Base-by-base conservation (phyloP, 2,888 invertebrate genomes). In the Melieria omissa region DNA sequence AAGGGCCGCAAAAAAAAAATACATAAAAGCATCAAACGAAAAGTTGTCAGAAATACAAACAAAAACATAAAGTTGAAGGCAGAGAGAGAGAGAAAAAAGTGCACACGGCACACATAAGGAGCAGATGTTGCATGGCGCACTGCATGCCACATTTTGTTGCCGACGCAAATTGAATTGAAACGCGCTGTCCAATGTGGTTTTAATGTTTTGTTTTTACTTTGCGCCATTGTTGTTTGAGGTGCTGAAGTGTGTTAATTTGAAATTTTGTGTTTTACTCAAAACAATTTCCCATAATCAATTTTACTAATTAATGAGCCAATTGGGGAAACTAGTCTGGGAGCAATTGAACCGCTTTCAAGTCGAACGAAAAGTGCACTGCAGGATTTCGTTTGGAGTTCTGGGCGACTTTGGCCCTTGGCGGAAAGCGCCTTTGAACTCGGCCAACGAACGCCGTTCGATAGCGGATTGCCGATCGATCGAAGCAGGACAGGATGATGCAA, bases 401-500 rank as follows among this genome's bases (percentile, higher is more conserved):
- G 29, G 29, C 29, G 29, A 29, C 29, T 29, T 29, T 29, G 3
- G 29, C 41, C 44, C 16, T 58, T 44, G 14, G 42, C 52, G 49
- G 49, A 61, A 42, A n/a, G 7, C 49, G 41, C 57, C 61, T 70
- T 70, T 70, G 65, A 60, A 70, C 60, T 65, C 44, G 9, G 60
- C 42, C 4, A n/a, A n/a, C 44, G 16, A 52, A 44, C 4, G 60
- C 6, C 8, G 4, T 45, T 12, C 55, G 55, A 54, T 54, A 49
- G 49, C 41, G 8, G 47, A n/a, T 63, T 44, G 62, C 61, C 62
- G 69, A 63, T 29, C 29, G 29, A 29, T 29, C 29, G 29, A 29
- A 29, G 29, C 29, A 4, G 16, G 44, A 8, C 73, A 64, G 68
- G 71, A 66, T 73, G 65, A 68, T 74, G 47, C 68, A 74, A 76